Evolutionary conservation across 2,888 invertebrate species (phyloP).

Genomic region (Melanophora roralis): DNA sequence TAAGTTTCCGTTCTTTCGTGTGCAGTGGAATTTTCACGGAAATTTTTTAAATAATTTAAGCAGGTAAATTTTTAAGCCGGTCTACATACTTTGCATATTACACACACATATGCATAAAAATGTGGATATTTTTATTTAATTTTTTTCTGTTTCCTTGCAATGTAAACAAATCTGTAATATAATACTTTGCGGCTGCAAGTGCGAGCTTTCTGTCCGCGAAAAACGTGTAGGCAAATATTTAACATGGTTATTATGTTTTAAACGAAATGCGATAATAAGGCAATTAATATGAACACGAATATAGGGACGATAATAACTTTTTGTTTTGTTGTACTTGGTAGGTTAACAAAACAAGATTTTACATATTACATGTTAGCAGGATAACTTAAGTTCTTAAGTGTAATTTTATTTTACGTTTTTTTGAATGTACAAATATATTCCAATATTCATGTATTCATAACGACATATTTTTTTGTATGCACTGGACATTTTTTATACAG

Average conservation of each 20-base stretch:
- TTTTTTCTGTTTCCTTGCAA: not conserved
- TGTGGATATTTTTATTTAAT: too few species aligned
- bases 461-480: too few species aligned
- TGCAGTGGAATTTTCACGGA: conserved; percentile 51
- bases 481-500: too few species aligned
- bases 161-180: not conserved
- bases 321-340: too few species aligned
- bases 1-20: conserved; percentile 57
- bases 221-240: not conserved
- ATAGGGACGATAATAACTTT: too few species aligned
- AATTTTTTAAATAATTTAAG: conserved; percentile 37
- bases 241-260: conserved; percentile 46
- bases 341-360: too few species aligned
- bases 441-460: too few species aligned
- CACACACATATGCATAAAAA: too few species aligned
- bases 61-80: conserved; percentile 42
- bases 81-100: not conserved
- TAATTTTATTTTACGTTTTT: too few species aligned
- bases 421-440: too few species aligned
- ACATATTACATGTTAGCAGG: too few species aligned
- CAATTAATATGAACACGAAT: conserved; percentile 49
- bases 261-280: conserved; percentile 61
- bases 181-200: not conserved
- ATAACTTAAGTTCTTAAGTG: too few species aligned
- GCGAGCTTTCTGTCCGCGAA: not conserved